phyloP scores from a whole-genome alignment of 2,797 vertebrate species.

The Phoeniculus purpureus region DNA sequence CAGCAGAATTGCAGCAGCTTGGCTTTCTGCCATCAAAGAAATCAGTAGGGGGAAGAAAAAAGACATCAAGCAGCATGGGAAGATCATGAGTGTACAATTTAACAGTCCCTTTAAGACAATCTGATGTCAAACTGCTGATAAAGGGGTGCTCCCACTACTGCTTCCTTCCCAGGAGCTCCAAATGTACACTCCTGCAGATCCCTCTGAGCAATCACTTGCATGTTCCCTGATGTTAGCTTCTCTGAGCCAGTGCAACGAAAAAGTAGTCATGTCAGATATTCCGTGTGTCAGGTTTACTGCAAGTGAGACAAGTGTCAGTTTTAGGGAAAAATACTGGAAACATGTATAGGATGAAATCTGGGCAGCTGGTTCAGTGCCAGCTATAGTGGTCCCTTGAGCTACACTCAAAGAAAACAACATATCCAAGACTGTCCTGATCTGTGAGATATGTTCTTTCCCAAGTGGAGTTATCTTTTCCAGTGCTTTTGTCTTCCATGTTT shows the following conservation, averaged over 20 bases:
- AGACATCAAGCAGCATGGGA: neutral
- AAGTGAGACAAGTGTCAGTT: neutral
- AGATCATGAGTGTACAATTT: neutral
- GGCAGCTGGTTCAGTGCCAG: neutral
- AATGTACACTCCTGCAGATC: neutral
- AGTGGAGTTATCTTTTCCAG: neutral
- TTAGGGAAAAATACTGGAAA: neutral
- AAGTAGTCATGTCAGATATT: neutral
- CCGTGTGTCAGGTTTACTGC: neutral
- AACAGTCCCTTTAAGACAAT: neutral
- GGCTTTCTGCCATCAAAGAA: neutral
- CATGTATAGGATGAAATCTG: neutral
- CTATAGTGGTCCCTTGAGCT: neutral
- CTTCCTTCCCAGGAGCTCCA: neutral
- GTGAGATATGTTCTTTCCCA: neutral
- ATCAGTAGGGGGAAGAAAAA: neutral
- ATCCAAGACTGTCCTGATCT: rapidly evolving
- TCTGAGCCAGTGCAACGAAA: neutral
- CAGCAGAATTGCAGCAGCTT: neutral
- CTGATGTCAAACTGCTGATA: neutral
- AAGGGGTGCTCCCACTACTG: neutral
- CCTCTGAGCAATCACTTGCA: neutral
- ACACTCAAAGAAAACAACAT: neutral
- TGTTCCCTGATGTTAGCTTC: neutral
- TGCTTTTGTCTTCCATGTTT: neutral